Percentiles rank a stretch among this genome's conserved stretches.
Conservation (phyloP, 2,797 vertebrate genomes). For the Botia kubotai region DNA sequence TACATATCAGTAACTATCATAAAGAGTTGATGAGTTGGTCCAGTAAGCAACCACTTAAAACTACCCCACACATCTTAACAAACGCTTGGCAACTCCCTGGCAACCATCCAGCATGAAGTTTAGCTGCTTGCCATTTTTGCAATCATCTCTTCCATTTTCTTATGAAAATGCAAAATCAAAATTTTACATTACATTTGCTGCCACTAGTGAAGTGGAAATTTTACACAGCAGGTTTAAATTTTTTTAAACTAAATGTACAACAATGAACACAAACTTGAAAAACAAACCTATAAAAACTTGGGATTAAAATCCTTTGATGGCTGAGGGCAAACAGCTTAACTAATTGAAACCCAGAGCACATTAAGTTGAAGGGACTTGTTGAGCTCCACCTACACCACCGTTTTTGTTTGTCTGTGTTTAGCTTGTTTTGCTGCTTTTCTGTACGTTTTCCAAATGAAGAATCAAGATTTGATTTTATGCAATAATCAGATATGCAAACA, state of each 20-base stretch:
- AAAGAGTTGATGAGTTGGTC: too few species aligned
- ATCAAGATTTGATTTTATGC: conserved; percentile 60
- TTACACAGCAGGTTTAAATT: neutral
- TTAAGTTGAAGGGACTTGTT: conserved; percentile 19
- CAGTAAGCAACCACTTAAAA: too few species aligned
- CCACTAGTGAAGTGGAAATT: neutral
- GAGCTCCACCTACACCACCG: neutral
- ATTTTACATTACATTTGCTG: neutral
- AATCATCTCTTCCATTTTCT: too few species aligned
- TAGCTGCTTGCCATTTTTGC: too few species aligned
- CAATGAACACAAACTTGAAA: neutral
- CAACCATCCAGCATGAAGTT: too few species aligned
- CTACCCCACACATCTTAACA: too few species aligned
- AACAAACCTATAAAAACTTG: conserved; percentile 5
- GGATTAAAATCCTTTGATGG: conserved; percentile 6
- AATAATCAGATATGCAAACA: conserved; percentile 64
- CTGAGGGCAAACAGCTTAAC: conserved; percentile 29
- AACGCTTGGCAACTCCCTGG: too few species aligned
- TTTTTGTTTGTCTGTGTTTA: conserved; percentile 20
- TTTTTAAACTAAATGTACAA: neutral
- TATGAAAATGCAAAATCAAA: too few species aligned
- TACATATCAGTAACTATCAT: too few species aligned
- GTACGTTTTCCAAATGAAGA: conserved; percentile 49
- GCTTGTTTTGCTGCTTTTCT: conserved; percentile 41
- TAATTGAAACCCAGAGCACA: conserved; percentile 21